Percentiles rank a stretch among this genome's conserved stretches.
Conservation (phyloP, 1,140 invertebrate genomes). For the Sitobion miscanthi region DNA sequence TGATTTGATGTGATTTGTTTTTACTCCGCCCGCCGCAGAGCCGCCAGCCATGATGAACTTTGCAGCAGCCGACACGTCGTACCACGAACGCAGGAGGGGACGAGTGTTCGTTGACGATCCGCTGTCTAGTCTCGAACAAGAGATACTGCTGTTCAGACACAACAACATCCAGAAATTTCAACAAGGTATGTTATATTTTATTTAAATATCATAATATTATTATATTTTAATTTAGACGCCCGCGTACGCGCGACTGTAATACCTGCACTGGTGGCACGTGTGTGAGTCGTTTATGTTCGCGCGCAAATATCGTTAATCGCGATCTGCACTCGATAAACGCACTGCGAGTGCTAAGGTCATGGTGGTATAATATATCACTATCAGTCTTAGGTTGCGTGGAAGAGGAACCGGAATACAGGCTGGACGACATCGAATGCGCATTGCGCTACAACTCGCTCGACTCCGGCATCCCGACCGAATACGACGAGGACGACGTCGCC, state of each 20-base stretch:
- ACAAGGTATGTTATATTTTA: neutral
- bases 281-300: neutral
- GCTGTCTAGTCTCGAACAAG: constrained; percentile 51
- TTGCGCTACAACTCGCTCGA: constrained; percentile 41
- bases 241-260: neutral
- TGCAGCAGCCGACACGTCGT: constrained; percentile 19
- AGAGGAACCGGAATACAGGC: constrained; percentile 45
- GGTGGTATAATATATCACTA: neutral
- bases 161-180: constrained; percentile 53
- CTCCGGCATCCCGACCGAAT: constrained; percentile 29
- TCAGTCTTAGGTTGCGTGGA: constrained; percentile 52
- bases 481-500: constrained; percentile 34
- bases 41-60: constrained; percentile 33
- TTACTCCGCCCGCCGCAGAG: neutral
- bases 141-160: constrained; percentile 50
- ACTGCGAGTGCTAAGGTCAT: neutral
- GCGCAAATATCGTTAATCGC: too few relatives aligned
- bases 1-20: constrained; percentile 45
- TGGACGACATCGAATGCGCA: constrained; percentile 34
- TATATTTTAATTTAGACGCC: neutral
- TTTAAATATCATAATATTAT: neutral
- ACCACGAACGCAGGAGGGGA: constrained; percentile 48
- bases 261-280: neutral
- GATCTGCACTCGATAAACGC: neutral
- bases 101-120: constrained; percentile 53